These are phyloP conservation scores for Xanthostigma xanthostigma DNA, from an alignment of 2,888 invertebrate genomes.

Conservation along the genomic window DNA sequence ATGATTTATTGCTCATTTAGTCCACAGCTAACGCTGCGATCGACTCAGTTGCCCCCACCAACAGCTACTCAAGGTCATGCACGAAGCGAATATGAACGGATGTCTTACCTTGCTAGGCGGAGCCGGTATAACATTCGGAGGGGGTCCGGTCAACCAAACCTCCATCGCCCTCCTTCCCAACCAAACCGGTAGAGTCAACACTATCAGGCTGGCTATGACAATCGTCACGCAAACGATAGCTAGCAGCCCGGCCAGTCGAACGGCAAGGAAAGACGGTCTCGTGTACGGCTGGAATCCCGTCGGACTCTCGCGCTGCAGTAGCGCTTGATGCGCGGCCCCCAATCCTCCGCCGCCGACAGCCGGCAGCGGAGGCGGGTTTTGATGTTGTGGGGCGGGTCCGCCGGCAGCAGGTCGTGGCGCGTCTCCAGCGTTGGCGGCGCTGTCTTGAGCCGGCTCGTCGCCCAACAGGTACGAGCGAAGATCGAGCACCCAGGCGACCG, in stretches of 20 bases:
- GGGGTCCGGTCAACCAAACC: conserved; percentile 56
- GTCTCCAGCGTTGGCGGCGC: conserved; percentile 18
- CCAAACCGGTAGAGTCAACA: conserved; percentile 80
- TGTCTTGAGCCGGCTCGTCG: conserved; percentile 35
- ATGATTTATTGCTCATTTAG: no score
- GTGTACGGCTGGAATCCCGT: conserved; percentile 82
- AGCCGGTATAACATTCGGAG: conserved; percentile 19
- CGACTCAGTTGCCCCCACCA: no score
- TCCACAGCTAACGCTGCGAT: no score
- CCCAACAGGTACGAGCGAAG: conserved; percentile 83
- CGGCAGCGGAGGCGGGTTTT: conserved; percentile 23
- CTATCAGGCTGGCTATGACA: conserved; percentile 68
- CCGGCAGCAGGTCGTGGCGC: conserved; percentile 17
- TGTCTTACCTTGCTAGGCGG: conserved; percentile 4
- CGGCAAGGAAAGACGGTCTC: conserved; percentile 68
- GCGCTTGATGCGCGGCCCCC: conserved; percentile 78
- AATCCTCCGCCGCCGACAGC: conserved; percentile 32
- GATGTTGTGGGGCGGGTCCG: conserved; percentile 15
- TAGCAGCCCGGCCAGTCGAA: conserved; percentile 52
- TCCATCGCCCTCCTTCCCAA: conserved; percentile 81
- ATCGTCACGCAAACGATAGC: conserved; percentile 70
- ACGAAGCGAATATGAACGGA: no score
- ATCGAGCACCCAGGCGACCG: conserved; percentile 70
- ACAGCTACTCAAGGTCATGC: no score
- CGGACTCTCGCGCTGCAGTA: conserved; percentile 67